Percentiles rank a stretch among this genome's conserved stretches.
Evolutionary conservation across 2,113 vertebrate species (phyloP).

Genomic region (Odobenus rosmarus): DNA sequence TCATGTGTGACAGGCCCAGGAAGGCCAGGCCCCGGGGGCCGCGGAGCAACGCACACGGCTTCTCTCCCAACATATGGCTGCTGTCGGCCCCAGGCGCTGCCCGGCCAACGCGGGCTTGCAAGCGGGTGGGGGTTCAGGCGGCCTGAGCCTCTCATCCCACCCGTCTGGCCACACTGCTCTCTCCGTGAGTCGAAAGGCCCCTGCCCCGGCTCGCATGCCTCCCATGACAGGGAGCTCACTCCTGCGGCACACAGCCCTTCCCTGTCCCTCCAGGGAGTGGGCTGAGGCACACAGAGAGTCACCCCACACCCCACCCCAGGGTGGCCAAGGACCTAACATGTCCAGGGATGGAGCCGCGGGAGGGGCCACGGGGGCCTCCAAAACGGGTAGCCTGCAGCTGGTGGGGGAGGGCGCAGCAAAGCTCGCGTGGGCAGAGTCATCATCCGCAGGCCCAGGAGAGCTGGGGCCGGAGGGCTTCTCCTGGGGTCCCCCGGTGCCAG

Average conservation of each 20-base stretch:
- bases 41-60: conserved; percentile 81
- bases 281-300: not conserved
- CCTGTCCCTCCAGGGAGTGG: not conserved
- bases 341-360: not conserved
- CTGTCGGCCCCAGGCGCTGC: conserved; percentile 84
- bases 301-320: not conserved
- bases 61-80: conserved; percentile 87
- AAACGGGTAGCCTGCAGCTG: not conserved
- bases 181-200: not conserved
- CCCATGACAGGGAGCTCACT: not conserved
- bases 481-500: not conserved
- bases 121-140: conserved; percentile 59
- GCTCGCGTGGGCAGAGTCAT: not conserved
- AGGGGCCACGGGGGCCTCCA: no score
- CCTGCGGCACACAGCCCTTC: no score
- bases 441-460: not conserved
- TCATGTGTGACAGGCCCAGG: conserved; percentile 87
- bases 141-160: not conserved
- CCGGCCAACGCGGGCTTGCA: conserved; percentile 78
- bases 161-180: not conserved
- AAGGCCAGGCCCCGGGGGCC: conserved; percentile 84
- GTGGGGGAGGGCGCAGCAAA: not conserved
- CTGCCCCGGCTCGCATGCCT: not conserved
- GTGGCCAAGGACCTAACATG: rapidly evolving
- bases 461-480: not conserved